Conservation (phyloP, 2,113 vertebrate species). For the Pachyramphus minor region DNA sequence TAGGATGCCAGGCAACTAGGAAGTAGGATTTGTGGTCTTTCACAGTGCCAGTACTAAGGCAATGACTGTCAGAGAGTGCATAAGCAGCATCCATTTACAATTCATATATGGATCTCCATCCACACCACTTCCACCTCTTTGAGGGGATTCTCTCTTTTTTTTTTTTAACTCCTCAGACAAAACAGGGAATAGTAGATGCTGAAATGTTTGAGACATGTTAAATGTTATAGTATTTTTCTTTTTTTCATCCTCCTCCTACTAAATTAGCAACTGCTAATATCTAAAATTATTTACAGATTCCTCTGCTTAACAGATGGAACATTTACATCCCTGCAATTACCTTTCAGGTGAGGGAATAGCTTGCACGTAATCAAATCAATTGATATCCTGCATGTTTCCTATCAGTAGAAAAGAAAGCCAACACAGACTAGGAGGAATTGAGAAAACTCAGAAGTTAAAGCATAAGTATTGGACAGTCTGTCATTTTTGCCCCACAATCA, state of each 20-base stretch:
- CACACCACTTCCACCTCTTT: rapidly evolving
- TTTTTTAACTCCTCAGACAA: neutral
- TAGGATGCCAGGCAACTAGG: neutral
- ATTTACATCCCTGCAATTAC: neutral
- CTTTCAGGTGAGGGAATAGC: neutral
- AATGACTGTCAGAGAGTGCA: neutral
- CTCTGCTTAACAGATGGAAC: neutral
- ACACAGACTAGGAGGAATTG: neutral
- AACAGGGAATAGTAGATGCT: neutral
- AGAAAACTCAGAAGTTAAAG: neutral
- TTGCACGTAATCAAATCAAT: neutral
- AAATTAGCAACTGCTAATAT: neutral
- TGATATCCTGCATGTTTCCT: neutral
- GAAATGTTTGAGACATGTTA: neutral
- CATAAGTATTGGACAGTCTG: neutral
- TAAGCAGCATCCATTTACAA: neutral
- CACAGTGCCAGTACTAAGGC: neutral
- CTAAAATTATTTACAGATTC: neutral
- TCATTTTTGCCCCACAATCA: neutral
- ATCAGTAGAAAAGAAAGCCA: neutral
- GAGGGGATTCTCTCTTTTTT: rapidly evolving
- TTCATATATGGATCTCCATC: neutral
- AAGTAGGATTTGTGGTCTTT: neutral
- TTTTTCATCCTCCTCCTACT: neutral
- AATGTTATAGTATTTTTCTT: neutral